Conservation (phyloP, 1,140 invertebrate genomes). For the Drosophila ficusphila region DNA sequence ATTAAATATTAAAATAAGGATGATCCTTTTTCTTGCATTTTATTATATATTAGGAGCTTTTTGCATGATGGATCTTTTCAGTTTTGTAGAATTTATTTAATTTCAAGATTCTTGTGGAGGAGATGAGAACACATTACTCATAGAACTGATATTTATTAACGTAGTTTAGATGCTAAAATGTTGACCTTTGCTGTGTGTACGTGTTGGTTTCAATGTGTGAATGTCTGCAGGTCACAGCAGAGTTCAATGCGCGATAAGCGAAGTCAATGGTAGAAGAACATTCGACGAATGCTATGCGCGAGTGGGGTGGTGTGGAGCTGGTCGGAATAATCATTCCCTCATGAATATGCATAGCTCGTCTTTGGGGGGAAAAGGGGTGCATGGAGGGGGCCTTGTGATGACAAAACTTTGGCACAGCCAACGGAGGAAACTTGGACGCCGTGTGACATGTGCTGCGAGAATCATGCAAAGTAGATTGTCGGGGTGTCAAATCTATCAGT, state of each 20-base stretch:
- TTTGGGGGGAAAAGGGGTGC: not conserved
- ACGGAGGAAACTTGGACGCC: constrained; percentile 11
- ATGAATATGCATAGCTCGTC: constrained; percentile 29
- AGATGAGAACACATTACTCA: too few species aligned
- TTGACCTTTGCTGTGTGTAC: constrained; percentile 6
- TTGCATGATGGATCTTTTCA: too few species aligned
- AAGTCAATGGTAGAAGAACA: constrained; percentile 48
- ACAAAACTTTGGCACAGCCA: constrained; percentile 41
- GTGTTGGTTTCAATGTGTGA: constrained; percentile 8
- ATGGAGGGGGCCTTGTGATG: constrained; percentile 4
- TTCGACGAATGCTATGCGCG: constrained; percentile 32
- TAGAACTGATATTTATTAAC: not conserved
- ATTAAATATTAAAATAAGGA: too few species aligned
- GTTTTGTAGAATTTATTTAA: too few species aligned
- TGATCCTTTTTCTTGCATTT: too few species aligned
- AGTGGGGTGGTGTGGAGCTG: not conserved
- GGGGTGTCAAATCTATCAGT: constrained; percentile 45
- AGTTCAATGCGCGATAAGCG: constrained; percentile 65
- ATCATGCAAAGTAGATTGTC: constrained; percentile 51
- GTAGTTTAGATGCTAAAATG: not conserved
- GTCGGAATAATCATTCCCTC: constrained; percentile 43
- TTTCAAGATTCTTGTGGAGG: too few species aligned
- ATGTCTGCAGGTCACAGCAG: constrained; percentile 45
- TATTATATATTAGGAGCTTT: too few species aligned
- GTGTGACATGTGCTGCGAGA: constrained; percentile 38